These are phyloP conservation scores for Sminthurides aquaticus DNA, from an alignment of 2,888 invertebrate genomes.

Conservation along the genomic window DNA sequence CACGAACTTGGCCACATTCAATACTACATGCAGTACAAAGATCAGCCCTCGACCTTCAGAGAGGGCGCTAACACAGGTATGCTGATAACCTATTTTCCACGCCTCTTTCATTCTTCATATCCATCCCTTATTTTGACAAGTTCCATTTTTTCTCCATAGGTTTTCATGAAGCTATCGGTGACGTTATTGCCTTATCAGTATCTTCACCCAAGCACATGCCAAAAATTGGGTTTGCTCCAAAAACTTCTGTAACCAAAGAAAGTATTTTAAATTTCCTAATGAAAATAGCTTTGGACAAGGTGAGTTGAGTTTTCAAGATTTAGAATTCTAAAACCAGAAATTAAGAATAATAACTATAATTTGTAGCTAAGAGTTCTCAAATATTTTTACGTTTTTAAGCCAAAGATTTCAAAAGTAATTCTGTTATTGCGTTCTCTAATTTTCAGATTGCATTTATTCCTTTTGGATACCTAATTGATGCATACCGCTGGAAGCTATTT, in stretches of 20 bases:
- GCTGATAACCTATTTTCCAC: no score
- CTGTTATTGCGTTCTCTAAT: no score
- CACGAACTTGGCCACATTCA: conserved; percentile 76
- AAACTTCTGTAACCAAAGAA: conserved; percentile 45
- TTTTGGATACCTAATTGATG: conserved; percentile 62
- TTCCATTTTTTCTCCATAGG: no score
- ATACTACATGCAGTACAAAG: conserved; percentile 66
- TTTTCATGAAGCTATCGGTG: conserved; percentile 52
- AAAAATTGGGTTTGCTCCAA: conserved; percentile 60
- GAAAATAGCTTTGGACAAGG: conserved; percentile 68
- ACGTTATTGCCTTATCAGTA: conserved; percentile 68
- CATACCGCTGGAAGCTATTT: conserved; percentile 64
- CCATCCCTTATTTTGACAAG: no score
- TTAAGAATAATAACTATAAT: not conserved
- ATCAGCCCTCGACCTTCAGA: conserved; percentile 64
- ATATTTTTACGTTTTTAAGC: conserved; percentile 10
- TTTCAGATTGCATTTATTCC: conserved; percentile 58
- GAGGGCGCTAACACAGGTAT: conserved; percentile 76
- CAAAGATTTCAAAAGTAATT: no score
- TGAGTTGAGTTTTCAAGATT: conserved; percentile 5
- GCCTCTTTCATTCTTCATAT: not conserved
- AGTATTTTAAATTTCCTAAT: conserved; percentile 62
- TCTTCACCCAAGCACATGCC: conserved; percentile 63
- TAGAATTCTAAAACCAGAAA: not conserved
- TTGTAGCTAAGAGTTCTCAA: no score